A percentile compares a stretch with the other conserved stretches of the same genome.
phyloP scores from a whole-genome alignment of 2,888 invertebrate genomes.

The Conops quadrifasciatus region DNA sequence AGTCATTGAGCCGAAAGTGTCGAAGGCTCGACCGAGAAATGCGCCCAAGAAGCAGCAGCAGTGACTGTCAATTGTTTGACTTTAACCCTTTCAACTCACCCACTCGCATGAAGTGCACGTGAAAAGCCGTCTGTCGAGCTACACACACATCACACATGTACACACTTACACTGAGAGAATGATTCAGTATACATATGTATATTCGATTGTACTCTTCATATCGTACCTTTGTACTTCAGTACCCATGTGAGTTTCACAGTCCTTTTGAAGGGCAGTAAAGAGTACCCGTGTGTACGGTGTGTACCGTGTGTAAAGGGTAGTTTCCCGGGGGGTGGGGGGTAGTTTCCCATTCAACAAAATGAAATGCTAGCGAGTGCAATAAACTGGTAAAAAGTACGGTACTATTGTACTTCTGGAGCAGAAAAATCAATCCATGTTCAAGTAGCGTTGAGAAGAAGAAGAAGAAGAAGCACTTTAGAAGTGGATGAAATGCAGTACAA shows the following conservation, averaged over 20 bases:
- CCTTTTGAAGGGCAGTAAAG: too few relatives aligned
- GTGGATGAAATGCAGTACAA: background rate
- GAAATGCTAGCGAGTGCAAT: constrained; percentile 9
- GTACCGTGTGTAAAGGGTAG: background rate
- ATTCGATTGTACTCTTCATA: too few relatives aligned
- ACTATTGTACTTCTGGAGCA: constrained; percentile 11
- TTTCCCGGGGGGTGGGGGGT: background rate
- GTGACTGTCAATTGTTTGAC: constrained; percentile 25
- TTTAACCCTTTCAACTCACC: constrained; percentile 1
- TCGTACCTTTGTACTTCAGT: too few relatives aligned
- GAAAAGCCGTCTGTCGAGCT: background rate
- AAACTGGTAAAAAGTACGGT: constrained; percentile 27
- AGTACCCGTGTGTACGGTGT: background rate
- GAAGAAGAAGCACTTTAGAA: background rate
- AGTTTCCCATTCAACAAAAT: too few relatives aligned
- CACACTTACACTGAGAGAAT: background rate
- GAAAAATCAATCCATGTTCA: constrained; percentile 32
- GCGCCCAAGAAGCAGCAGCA: background rate
- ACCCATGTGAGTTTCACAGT: too few relatives aligned
- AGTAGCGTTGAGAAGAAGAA: constrained; percentile 3
- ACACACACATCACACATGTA: background rate
- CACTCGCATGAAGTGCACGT: background rate
- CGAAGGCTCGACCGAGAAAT: constrained; percentile 36
- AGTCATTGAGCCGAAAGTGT: constrained; percentile 6
- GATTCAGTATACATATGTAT: background rate